phyloP scores from a whole-genome alignment of 2,797 vertebrate species.

The Neosilurus hyrtlii region DNA sequence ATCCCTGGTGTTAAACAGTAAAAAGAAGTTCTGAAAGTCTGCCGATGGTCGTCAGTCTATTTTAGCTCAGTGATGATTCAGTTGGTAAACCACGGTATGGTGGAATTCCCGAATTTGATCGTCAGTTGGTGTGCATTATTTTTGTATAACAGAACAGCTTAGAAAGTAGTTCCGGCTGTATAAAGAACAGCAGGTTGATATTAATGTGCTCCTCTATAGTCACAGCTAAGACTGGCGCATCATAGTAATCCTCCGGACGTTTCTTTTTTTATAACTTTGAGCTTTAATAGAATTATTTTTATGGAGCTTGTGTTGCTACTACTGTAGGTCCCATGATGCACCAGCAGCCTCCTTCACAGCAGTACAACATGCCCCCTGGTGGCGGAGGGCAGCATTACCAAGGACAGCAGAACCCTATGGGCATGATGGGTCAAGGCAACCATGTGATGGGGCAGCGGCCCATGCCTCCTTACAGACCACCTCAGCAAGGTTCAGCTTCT shows the following conservation, averaged over 20 bases:
- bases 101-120: neutral
- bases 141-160: neutral
- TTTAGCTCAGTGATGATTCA: neutral
- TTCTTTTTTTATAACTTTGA: too few relatives aligned
- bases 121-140: neutral
- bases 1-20: too few relatives aligned
- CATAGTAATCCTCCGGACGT: too few relatives aligned
- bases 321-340: constrained; percentile 94
- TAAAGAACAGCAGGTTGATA: too few relatives aligned
- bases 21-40: neutral
- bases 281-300: neutral
- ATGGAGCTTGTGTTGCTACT: neutral
- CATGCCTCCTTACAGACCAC: constrained; percentile 96
- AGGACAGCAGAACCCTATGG: constrained; percentile 95
- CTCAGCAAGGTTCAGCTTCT: constrained; percentile 87
- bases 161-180: too few relatives aligned
- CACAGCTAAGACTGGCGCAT: too few relatives aligned
- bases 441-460: constrained; percentile 97
- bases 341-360: constrained; percentile 93
- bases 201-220: too few relatives aligned
- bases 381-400: constrained; percentile 94
- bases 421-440: constrained; percentile 96
- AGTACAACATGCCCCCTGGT: constrained; percentile 94
- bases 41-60: neutral
- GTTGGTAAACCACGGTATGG: neutral